These are phyloP conservation scores for Choristoneura rosaceana DNA, from an alignment of 2,888 invertebrate species.

Conservation along the genomic window DNA sequence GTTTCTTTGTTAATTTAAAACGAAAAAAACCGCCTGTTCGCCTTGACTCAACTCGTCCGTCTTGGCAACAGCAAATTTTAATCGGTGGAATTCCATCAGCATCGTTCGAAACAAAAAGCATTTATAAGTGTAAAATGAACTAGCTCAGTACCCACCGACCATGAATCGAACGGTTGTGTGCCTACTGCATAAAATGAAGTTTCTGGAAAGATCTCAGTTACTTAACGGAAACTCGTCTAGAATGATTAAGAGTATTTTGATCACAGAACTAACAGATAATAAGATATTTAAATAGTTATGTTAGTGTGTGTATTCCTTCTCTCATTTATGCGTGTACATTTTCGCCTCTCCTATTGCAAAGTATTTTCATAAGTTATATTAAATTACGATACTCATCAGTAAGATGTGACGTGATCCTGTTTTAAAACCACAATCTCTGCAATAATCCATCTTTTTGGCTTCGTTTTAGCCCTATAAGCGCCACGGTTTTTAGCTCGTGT, in stretches of 20 bases:
- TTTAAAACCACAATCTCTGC: no score
- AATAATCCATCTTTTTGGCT: no score
- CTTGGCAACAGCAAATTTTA: not conserved
- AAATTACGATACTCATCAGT: no score
- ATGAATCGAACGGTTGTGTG: constrained; percentile 13
- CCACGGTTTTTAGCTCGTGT: no score
- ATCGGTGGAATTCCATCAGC: constrained; percentile 3
- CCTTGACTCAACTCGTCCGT: not conserved
- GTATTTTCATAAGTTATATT: no score
- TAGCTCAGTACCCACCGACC: constrained; percentile 20
- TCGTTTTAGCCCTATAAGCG: no score
- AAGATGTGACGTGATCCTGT: no score
- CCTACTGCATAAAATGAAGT: constrained; percentile 6
- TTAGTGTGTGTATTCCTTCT: no score
- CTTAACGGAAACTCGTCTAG: not conserved
- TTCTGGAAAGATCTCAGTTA: constrained; percentile 22
- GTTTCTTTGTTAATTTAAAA: not conserved
- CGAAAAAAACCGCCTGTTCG: not conserved
- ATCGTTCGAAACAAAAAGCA: constrained; percentile 11
- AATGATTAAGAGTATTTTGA: not conserved
- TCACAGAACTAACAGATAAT: not conserved
- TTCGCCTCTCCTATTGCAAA: no score
- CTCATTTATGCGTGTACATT: no score
- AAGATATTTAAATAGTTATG: no score
- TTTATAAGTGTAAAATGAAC: constrained; percentile 24